These are phyloP conservation scores for Gallirallus australis DNA, from an alignment of 2,797 vertebrate species.

Conservation along the genomic window DNA sequence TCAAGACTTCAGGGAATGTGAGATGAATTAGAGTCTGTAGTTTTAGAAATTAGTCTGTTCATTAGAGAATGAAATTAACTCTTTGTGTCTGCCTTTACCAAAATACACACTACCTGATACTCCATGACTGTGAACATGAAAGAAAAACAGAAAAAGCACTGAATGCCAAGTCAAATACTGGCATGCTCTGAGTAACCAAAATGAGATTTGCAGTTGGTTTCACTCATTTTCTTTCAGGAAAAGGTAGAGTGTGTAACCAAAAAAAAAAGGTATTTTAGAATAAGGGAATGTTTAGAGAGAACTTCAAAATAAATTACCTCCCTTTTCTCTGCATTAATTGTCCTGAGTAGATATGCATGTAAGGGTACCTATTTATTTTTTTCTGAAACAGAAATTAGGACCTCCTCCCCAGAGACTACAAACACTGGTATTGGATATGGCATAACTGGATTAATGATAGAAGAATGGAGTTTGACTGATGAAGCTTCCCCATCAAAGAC, in stretches of 20 bases:
- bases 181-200: not conserved
- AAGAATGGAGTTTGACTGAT: not conserved
- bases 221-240: not conserved
- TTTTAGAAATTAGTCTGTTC: not conserved
- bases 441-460: not conserved
- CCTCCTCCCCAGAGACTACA: not conserved
- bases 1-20: not conserved
- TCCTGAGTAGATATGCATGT: not conserved
- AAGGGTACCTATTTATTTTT: not conserved
- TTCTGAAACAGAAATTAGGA: not conserved
- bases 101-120: not conserved
- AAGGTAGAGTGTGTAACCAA: not conserved
- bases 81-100: constrained; percentile 2
- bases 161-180: not conserved
- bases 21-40: not conserved
- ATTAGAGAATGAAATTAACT: not conserved
- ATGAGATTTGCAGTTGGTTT: not conserved
- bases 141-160: not conserved
- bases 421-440: not conserved
- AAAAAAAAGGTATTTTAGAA: not conserved
- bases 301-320: not conserved
- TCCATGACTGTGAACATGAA: not conserved
- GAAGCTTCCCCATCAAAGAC: not conserved
- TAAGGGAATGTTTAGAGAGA: not conserved
- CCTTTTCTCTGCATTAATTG: not conserved